Base-by-base conservation (phyloP, 2,113 vertebrate species). In the Raja brachyura region DNA sequence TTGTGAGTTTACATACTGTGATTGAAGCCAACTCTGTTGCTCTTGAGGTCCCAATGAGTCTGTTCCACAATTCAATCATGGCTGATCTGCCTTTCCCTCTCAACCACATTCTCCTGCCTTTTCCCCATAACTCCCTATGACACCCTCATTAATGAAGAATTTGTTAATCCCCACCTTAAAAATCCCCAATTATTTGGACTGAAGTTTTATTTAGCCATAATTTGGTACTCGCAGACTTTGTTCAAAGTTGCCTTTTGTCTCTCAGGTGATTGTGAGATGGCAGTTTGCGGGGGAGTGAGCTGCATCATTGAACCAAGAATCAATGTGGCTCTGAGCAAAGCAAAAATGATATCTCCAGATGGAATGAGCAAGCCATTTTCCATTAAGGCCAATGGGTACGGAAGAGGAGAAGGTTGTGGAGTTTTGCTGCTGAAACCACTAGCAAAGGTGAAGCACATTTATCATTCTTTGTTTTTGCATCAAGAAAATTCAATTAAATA, bases 401-500 rank as follows among this genome's bases (percentile, higher is more conserved):
- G 97, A 66, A 97, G 97, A 96, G 98, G 97, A 76, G 97, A 98
- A 95, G 98, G 97, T 48, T 98, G 97, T 0, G 97, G 97, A 1
- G 94, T 98, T 76, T 94, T 98, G 94, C 95, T 97, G 16, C 96
- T 98, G 25, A 98, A 98, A 75, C 96, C 96, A 9, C 94, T 98
- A 63, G 95, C 94, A 95, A 96, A 96, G 93, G 97, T 97, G 94
- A 93, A 13, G 16, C 66, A 90, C 39, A 66, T 33, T 70, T 70
- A 90, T 70, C 0, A 48, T 25, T 39, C 3, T 1, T 31, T 90
- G 5, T n/a, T 6, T 14, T 63, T 31, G 13, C 13, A 11, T 85
- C 81, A 4, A 85, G 8, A n/a, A 59, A 59, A 11, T 2, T 4
- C 9, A 83, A 8, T 83, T 83, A 85, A n/a, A 85, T n/a, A 85